Conservation (phyloP, 2,797 vertebrate species). For the Synaphobranchus kaupii region DNA sequence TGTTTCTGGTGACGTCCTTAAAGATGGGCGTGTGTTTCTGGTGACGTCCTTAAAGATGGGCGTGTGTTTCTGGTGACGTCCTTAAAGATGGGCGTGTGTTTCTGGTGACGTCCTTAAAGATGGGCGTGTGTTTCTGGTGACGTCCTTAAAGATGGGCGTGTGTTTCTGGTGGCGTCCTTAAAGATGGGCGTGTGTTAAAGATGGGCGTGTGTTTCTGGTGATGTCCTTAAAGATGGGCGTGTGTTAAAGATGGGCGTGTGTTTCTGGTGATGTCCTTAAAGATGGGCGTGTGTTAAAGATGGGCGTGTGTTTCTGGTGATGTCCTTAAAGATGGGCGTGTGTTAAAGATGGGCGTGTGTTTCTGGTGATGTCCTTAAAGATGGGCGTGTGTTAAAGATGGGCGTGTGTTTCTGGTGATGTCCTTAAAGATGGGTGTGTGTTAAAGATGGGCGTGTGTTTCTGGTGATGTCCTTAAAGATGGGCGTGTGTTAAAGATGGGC, state of each 20-base stretch:
- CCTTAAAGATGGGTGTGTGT: not conserved
- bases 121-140: not conserved
- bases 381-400: not conserved
- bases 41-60: no score
- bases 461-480: not conserved
- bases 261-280: not conserved
- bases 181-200: not conserved
- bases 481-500: no score
- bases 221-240: not conserved
- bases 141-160: not conserved
- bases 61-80: no score
- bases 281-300: not conserved
- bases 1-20: no score
- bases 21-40: no score
- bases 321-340: not conserved
- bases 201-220: not conserved
- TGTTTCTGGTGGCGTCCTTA: not conserved
- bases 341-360: not conserved
- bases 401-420: not conserved
- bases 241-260: not conserved
- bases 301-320: not conserved
- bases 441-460: not conserved
- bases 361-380: not conserved
- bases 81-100: no score
- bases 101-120: not conserved